These are phyloP conservation scores for Tokudaia muenninki DNA, from an alignment of 2,797 vertebrate genomes.

Conservation along the genomic window DNA sequence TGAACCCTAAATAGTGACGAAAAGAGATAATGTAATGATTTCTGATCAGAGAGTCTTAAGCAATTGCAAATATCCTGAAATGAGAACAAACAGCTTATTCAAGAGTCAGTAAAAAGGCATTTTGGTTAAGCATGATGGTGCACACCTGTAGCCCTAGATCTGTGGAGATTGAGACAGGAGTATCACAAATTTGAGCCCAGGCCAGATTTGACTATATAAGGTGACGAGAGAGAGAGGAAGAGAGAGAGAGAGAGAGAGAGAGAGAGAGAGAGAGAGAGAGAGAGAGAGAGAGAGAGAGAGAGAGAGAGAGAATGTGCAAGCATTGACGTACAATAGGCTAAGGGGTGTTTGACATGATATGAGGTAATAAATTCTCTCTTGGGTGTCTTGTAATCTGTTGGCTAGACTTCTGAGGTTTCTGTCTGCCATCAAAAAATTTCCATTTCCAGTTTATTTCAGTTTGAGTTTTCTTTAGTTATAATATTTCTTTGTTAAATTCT, in stretches of 20 bases:
- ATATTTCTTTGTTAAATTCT: not conserved
- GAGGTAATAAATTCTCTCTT: not conserved
- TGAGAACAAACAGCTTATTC: not conserved
- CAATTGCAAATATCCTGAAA: not conserved
- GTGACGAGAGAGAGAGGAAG: not conserved
- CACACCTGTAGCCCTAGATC: not conserved
- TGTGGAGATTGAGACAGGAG: not conserved
- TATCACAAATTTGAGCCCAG: not conserved
- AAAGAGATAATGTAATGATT: constrained; percentile 17
- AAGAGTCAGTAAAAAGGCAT: not conserved
- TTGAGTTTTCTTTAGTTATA: not conserved
- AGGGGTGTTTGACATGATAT: not conserved
- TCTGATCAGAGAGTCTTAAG: not conserved
- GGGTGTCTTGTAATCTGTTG: not conserved
- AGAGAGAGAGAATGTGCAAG: too few relatives aligned
- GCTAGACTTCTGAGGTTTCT: not conserved
- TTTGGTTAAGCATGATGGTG: not conserved
- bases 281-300: not conserved
- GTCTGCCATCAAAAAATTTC: not conserved
- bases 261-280: too few relatives aligned
- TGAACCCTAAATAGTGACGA: not conserved
- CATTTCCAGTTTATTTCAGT: not conserved
- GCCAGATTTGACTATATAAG: not conserved
- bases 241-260: not conserved
- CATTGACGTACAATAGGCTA: not conserved